Percentiles rank a stretch among this genome's conserved stretches.
phyloP scores from a whole-genome alignment of 2,797 vertebrate genomes.

The Sus cebifrons region DNA sequence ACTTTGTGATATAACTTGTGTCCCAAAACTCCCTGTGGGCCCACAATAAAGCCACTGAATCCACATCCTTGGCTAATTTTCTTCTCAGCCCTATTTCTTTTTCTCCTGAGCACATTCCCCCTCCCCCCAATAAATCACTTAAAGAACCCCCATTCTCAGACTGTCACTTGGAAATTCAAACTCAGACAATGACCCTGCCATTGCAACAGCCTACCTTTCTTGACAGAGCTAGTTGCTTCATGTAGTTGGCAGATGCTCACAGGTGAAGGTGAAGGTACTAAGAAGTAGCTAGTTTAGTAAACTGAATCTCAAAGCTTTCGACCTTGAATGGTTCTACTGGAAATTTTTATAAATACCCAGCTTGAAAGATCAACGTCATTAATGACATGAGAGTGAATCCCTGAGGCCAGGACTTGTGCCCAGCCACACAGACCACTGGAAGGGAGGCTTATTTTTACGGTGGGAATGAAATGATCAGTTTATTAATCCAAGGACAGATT shows the following conservation, averaged over 20 bases:
- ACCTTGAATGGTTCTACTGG: not conserved
- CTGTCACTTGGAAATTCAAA: not conserved
- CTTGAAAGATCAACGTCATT: not conserved
- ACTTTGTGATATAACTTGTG: not conserved
- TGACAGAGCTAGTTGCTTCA: not conserved
- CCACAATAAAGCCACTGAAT: not conserved
- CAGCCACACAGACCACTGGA: not conserved
- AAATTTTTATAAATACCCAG: constrained; percentile 15
- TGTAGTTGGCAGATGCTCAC: not conserved
- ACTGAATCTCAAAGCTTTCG: not conserved
- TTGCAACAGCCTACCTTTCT: not conserved
- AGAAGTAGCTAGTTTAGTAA: not conserved
- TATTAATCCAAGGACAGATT: constrained; percentile 19
- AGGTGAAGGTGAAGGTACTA: not conserved
- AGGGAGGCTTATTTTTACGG: not conserved
- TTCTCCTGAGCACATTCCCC: not conserved
- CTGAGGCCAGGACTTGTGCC: not conserved
- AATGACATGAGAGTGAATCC: not conserved
- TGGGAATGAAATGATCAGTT: constrained; percentile 5
- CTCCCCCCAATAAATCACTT: not conserved
- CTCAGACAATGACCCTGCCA: not conserved
- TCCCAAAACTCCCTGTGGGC: not conserved
- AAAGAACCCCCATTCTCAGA: not conserved
- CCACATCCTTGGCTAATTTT: not conserved
- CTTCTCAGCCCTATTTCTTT: not conserved